These are phyloP conservation scores for fruit fly (Drosophila melanogaster) DNA, from an alignment of 1,140 invertebrate genomes.

Conservation along the genomic window Release_6_plus_ISO1_MT NT_033779.5:9853001-9853500, in stretches of 20 bases:
- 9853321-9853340: constrained; percentile 13
- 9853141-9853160: constrained; percentile 67
- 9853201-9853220: constrained; percentile 6
- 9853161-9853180: constrained; percentile 79
- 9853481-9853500: constrained; percentile 5
- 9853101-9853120: constrained; percentile 39
- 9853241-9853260: constrained; percentile 56
- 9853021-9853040: too few species aligned
- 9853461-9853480: constrained; percentile 43
- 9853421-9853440: constrained; percentile 26
- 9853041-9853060: constrained; percentile 67
- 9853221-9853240: constrained; percentile 25
- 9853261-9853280: constrained; percentile 52
- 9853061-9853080: constrained; percentile 15
- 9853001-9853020: constrained; percentile 7
- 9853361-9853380: constrained; percentile 62
- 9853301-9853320: constrained; percentile 12
- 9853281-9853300: constrained; percentile 57
- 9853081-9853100: constrained; percentile 50
- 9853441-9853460: constrained; percentile 48
- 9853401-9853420: constrained; percentile 51
- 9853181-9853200: constrained; percentile 10
- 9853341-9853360: constrained; percentile 30
- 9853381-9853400: constrained; percentile 61
- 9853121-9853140: constrained; percentile 66